A percentile compares a stretch with the other conserved stretches of the same genome.
These are phyloP conservation scores for Cerastis leucographa DNA, from an alignment of 2,888 invertebrate genomes.

Conservation along the genomic window DNA sequence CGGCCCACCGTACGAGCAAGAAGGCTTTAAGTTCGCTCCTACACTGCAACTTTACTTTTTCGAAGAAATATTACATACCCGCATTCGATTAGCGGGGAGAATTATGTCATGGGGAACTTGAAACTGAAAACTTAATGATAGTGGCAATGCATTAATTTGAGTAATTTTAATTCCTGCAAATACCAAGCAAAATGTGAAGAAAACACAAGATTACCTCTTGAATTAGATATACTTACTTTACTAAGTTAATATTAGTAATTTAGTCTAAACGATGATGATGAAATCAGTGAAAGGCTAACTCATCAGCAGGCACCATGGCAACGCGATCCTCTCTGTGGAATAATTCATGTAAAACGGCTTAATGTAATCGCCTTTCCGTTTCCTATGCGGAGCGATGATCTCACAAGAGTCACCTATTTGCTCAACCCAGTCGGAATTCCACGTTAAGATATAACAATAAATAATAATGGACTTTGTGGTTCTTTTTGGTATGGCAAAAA, in stretches of 20 bases:
- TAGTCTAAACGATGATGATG: constrained; percentile 22
- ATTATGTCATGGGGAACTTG: background rate
- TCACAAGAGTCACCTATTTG: constrained; percentile 23
- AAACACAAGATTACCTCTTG: background rate
- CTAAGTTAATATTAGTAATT: background rate
- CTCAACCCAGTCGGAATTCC: background rate
- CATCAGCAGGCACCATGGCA: constrained; percentile 34
- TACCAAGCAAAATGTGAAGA: background rate
- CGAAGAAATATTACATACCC: background rate
- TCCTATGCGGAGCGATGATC: constrained; percentile 41
- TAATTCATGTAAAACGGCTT: constrained; percentile 37
- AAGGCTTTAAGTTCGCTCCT: background rate
- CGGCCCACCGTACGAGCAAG: background rate
- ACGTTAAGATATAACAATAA: constrained; percentile 3
- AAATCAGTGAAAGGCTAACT: constrained; percentile 42
- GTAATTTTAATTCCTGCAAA: background rate
- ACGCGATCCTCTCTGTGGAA: constrained; percentile 27
- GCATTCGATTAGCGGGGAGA: background rate
- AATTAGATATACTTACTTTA: background rate
- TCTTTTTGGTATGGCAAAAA: too few relatives aligned
- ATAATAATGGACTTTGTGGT: background rate
- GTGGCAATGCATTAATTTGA: background rate
- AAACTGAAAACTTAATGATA: background rate
- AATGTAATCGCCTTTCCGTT: constrained; percentile 35
- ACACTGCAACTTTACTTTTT: background rate